Evolutionary conservation across 2,113 vertebrate genomes (phyloP).

Genomic region (Trematomus loennbergii): DNA sequence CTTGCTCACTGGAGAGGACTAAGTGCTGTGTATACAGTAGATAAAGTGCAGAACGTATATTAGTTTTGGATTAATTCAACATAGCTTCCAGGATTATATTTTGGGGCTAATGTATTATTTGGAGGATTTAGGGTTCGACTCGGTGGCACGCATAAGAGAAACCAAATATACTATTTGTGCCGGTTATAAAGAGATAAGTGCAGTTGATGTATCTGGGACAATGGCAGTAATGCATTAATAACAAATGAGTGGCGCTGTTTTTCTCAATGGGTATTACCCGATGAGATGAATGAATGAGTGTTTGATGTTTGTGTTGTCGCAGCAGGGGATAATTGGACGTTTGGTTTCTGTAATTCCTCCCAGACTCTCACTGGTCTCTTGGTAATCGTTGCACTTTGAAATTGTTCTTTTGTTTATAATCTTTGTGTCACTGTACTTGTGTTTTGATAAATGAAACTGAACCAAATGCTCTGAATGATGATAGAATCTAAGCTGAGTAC

Average conservation of each 20-base stretch:
- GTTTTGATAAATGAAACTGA: not conserved
- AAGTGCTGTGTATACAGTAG: not conserved
- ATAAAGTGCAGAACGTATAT: not conserved
- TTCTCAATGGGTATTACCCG: not conserved
- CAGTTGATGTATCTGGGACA: constrained; percentile 54
- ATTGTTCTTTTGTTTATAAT: not conserved
- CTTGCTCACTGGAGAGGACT: constrained; percentile 12
- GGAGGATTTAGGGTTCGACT: constrained; percentile 50
- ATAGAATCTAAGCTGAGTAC: not conserved
- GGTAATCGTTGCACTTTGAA: constrained; percentile 16
- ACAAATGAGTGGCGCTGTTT: constrained; percentile 28
- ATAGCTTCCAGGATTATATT: constrained; percentile 50
- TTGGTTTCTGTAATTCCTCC: not conserved
- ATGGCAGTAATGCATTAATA: constrained; percentile 48
- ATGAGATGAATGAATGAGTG: constrained; percentile 31
- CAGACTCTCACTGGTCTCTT: not conserved
- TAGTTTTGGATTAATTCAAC: constrained; percentile 49
- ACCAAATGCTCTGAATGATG: not conserved
- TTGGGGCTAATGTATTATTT: constrained; percentile 58
- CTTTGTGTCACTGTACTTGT: not conserved
- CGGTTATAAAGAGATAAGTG: constrained; percentile 34
- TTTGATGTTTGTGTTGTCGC: constrained; percentile 34
- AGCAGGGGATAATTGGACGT: constrained; percentile 6
- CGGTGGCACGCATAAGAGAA: constrained; percentile 6
- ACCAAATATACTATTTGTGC: constrained; percentile 9